Percentiles rank a stretch among this genome's conserved stretches.
phyloP scores from a whole-genome alignment of 2,888 invertebrate genomes.

The Timema podura region DNA sequence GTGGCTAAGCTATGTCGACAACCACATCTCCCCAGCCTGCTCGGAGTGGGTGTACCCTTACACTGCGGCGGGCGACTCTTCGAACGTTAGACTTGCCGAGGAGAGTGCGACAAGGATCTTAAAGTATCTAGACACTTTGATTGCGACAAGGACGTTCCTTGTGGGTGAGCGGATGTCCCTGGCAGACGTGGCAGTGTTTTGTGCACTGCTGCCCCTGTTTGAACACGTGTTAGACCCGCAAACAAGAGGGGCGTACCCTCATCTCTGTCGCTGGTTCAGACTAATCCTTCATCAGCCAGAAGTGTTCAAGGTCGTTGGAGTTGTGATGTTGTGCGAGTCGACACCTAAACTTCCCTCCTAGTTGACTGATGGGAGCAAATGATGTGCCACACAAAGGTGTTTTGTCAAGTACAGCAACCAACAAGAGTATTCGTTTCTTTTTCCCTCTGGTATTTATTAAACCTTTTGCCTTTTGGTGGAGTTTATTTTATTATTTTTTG shows the following conservation, averaged over 20 bases:
- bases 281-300: slow-evolving; percentile 44
- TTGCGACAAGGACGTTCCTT: slow-evolving; percentile 44
- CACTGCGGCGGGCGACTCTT: slow-evolving; percentile 29
- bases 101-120: slow-evolving; percentile 38
- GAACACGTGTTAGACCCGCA: slow-evolving; percentile 38
- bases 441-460: too few species aligned
- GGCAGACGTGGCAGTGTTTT: slow-evolving; percentile 44
- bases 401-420: neutral
- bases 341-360: too few species aligned
- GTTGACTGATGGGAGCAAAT: neutral
- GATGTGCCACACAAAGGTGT: neutral
- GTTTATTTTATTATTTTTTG: too few species aligned
- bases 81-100: slow-evolving; percentile 34
- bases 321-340: slow-evolving; percentile 1
- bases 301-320: slow-evolving; percentile 37
- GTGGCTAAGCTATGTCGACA: slow-evolving; percentile 45
- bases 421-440: too few species aligned
- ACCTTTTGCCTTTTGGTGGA: too few species aligned
- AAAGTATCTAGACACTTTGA: slow-evolving; percentile 38
- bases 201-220: slow-evolving; percentile 41
- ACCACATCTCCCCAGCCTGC: slow-evolving; percentile 42
- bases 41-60: slow-evolving; percentile 38
- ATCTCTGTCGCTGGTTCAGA: slow-evolving; percentile 46
- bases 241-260: slow-evolving; percentile 38
- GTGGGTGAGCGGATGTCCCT: slow-evolving; percentile 45